These are phyloP conservation scores for Lophotis ruficrista DNA, from an alignment of 2,113 vertebrate genomes.

Conservation along the genomic window DNA sequence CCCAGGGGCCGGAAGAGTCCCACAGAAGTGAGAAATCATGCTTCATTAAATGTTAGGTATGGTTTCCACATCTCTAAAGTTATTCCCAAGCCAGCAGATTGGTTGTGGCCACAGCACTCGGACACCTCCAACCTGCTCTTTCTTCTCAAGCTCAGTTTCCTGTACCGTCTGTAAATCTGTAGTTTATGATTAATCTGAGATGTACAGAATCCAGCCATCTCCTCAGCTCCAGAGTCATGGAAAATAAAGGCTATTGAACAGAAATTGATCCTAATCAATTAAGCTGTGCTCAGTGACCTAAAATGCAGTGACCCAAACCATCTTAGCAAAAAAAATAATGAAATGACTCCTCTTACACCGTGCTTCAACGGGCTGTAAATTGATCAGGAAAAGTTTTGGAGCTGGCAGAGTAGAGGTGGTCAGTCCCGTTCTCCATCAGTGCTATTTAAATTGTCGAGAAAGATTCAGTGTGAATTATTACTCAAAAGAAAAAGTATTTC, in stretches of 20 bases:
- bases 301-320: slow-evolving; percentile 4
- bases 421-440: not conserved
- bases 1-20: not conserved
- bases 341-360: not conserved
- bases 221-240: not conserved
- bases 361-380: not conserved
- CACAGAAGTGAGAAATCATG: not conserved
- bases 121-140: not conserved
- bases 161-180: not conserved
- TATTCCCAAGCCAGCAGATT: not conserved
- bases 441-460: not conserved
- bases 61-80: not conserved
- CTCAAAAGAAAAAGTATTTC: not conserved
- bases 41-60: not conserved
- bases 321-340: not conserved
- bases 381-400: not conserved
- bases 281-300: slow-evolving; percentile 21
- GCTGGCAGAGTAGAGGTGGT: not conserved
- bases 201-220: not conserved
- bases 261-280: slow-evolving; percentile 36
- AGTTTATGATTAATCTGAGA: not conserved
- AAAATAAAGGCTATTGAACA: slow-evolving; percentile 15
- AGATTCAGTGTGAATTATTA: not conserved
- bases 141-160: not conserved
- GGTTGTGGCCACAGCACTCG: not conserved